Evolutionary conservation across 2,888 invertebrate species (phyloP).

Genomic region (Punctoribates punctum): DNA sequence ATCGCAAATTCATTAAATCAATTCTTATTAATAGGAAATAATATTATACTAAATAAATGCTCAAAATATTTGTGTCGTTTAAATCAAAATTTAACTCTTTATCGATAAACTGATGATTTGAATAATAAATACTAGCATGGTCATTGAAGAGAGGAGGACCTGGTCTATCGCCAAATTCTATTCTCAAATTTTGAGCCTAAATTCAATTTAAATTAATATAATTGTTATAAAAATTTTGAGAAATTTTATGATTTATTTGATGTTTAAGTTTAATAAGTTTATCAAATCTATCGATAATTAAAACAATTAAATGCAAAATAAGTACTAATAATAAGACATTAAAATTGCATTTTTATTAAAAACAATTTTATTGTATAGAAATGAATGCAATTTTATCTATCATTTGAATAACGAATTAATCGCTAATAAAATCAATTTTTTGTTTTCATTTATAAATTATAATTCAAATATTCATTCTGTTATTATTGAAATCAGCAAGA

Average conservation of each 20-base stretch:
- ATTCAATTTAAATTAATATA: too few relatives aligned
- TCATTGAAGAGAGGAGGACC: background rate
- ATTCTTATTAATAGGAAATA: slow-evolving; percentile 30
- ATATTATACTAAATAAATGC: slow-evolving; percentile 29
- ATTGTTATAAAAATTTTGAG: too few relatives aligned
- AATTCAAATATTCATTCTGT: background rate
- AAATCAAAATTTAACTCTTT: background rate
- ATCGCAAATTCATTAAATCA: background rate
- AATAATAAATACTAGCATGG: background rate
- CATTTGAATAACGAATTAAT: slow-evolving; percentile 9
- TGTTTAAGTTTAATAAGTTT: too few relatives aligned
- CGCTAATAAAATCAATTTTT: background rate
- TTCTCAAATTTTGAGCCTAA: too few relatives aligned
- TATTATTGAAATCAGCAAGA: too few relatives aligned
- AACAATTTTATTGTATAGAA: background rate
- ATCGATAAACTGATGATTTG: background rate
- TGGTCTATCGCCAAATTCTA: too few relatives aligned
- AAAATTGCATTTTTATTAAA: background rate
- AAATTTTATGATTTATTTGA: too few relatives aligned
- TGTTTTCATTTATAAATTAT: background rate
- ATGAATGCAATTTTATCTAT: background rate
- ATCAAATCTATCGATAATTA: too few relatives aligned
- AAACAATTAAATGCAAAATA: background rate
- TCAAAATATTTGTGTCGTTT: slow-evolving; percentile 14
- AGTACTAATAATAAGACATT: too few relatives aligned